Evolutionary conservation across 1,140 invertebrate species (phyloP), one percentile per base, ranked within the genome.

Genomic region (Druon quercuslanigerum): DNA sequence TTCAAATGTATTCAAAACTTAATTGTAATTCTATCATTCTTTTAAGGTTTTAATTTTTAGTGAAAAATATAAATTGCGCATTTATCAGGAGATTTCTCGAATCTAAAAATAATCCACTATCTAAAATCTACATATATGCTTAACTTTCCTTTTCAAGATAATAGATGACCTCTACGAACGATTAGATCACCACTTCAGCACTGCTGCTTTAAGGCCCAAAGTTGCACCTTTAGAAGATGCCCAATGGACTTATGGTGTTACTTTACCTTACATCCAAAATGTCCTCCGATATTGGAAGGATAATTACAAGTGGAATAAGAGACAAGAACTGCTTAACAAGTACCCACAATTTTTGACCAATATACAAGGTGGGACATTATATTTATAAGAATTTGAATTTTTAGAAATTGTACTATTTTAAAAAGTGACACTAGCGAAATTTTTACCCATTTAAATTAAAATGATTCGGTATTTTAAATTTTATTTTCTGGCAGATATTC

Each of bases 271-370:
- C 33, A 86, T 96, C 0, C 92, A 92, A n/a, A 91, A 92, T 72
- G 88, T 96, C 11, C 83, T 95, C 1, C 88, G 94, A 0, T 94
- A 96, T 85, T 97, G 96, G 96, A 90, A 89, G 51, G 93, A 92
- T 8, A 92, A 95, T 70, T 97, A 96, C 83, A 92, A 95, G 72
- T 96, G 96, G 94, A 88, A 84, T 17, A 84, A 95, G 74, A 89
- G 95, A 33, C 93, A 95, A 84, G 88, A 88, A 8, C 91, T 92
- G 50, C 85, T 97, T 2, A 98, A 97, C 82, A 91, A 93, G 74
- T 95, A 94, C 82, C 93, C 95, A 0, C 95, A 97, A 66, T 97
- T 93, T 82, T 94, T 91, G 50, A 94, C 94, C 0, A 93, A 94
- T 71, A 91, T 96, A 83, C 93, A 92, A 91, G 93, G 84, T 95